A percentile compares a stretch with the other conserved stretches of the same genome.
Evolutionary conservation across 2,888 invertebrate species (phyloP).

Genomic region (Choristoneura rosaceana): DNA sequence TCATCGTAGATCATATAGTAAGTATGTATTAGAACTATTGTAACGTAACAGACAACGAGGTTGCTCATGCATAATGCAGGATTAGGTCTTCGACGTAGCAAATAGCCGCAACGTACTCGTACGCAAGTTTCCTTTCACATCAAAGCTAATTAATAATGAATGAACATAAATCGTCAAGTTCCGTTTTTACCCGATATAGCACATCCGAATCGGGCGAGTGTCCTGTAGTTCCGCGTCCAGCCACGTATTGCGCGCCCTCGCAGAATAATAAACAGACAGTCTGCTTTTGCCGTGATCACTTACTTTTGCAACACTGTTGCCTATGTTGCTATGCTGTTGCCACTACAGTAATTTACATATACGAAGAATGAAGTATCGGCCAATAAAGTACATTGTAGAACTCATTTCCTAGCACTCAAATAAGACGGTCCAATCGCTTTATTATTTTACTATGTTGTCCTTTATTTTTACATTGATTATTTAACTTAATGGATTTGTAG

Average conservation of each 20-base stretch:
- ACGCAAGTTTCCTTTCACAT: constrained; percentile 43
- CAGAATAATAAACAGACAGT: constrained; percentile 29
- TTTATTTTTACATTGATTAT: constrained; percentile 37
- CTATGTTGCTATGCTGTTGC: constrained; percentile 1
- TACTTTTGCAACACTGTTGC: constrained; percentile 25
- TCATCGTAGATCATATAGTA: constrained; percentile 25
- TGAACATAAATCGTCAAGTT: constrained; percentile 42
- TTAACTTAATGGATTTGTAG: constrained; percentile 20
- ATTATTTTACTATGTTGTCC: constrained; percentile 11
- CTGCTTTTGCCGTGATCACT: constrained; percentile 9
- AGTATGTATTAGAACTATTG: constrained; percentile 16
- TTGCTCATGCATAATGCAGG: constrained; percentile 34
- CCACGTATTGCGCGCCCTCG: constrained; percentile 15
- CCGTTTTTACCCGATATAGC: constrained; percentile 42
- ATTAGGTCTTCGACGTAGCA: constrained; percentile 36
- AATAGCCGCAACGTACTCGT: constrained; percentile 39
- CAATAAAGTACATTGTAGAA: not conserved
- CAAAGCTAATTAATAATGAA: constrained; percentile 42
- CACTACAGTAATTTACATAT: not conserved
- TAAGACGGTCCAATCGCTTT: not conserved
- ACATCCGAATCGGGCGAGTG: constrained; percentile 36
- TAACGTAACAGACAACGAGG: constrained; percentile 24
- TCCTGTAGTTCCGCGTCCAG: constrained; percentile 35
- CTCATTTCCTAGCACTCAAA: not conserved
- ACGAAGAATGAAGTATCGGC: not conserved